Evolutionary conservation across 2,797 vertebrate genomes (phyloP), one percentile per base, ranked within the genome.

Genomic region (Sebastes vulpes): DNA sequence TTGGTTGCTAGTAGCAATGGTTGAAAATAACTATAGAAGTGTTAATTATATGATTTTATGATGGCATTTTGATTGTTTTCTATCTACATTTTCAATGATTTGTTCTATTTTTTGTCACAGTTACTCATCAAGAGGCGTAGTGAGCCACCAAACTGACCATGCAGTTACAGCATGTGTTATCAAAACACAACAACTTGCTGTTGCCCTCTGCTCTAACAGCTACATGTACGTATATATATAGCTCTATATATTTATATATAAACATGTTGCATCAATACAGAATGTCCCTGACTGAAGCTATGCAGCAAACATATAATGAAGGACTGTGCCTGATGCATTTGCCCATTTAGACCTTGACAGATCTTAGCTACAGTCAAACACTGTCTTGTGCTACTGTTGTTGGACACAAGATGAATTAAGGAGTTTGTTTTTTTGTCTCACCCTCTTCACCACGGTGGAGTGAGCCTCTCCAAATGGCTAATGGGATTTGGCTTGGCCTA

Each of bases 401-500:
- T 63, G 38, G 25, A 75, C 67, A 66, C 48, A 25, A 61, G 63
- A 31, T 72, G 35, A 48, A 60, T 76, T 5, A 28, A 76, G 58
- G 69, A 42, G 52, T 52, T 72, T 65, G 32, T 74, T 77, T 79
- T 68, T 56, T 60, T 50, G 42, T 58, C 32, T 82, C 20, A 2
- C 4, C 28, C 23, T 68, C 59, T 20, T 69, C 75, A 69, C 26
- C 48, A 9, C 0, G 7, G 4, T 58, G 65, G 5, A 72, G 46
- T 70, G 65, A 82, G 56, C 64, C 74, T 65, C 77, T 85, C 54
- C 46, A 68, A 20, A 9, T 56, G 7, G 20, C 68, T 82, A 70
- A 90, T 83, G 57, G 59, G 18, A 83, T 81, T 78, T 79, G 2
- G 0, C 26, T 54, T 53, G 38, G 72, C 66, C 66, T 70, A 59